These are phyloP conservation scores for Drosophila aff. DNA, from an alignment of 1,140 invertebrate species.

Conservation along the genomic window DNA sequence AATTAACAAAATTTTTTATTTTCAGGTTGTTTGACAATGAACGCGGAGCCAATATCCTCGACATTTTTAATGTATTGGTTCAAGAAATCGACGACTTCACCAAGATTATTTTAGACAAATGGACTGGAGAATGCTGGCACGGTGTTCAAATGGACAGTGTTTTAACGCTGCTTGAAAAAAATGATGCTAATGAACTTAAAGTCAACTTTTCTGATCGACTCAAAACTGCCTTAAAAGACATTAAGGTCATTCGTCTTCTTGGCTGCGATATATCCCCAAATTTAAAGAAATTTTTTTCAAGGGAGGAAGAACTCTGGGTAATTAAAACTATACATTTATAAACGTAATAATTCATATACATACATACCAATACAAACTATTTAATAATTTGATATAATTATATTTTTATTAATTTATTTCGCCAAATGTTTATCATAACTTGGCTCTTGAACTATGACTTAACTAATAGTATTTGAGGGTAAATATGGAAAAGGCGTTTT, in stretches of 20 bases:
- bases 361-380: no score
- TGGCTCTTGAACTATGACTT: no score
- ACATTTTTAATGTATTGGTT: slow-evolving; percentile 51
- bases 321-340: neutral
- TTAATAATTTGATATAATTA: no score
- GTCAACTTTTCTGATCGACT: slow-evolving; percentile 85
- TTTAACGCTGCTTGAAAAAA: slow-evolving; percentile 40
- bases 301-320: slow-evolving; percentile 86
- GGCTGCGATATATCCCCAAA: slow-evolving; percentile 51
- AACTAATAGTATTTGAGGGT: no score
- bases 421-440: no score
- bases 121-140: slow-evolving; percentile 49
- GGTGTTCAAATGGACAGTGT: slow-evolving; percentile 53
- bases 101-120: slow-evolving; percentile 50
- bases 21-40: slow-evolving; percentile 67
- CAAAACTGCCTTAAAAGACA: slow-evolving; percentile 65
- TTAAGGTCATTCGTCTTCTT: slow-evolving; percentile 58
- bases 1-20: neutral
- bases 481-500: no score
- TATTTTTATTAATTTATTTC: no score
- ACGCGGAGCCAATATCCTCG: slow-evolving; percentile 47
- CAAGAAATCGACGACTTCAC: slow-evolving; percentile 56
- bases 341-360: no score
- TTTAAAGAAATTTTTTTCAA: slow-evolving; percentile 84
- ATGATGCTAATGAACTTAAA: slow-evolving; percentile 48